Evolutionary conservation across 2,797 vertebrate species (phyloP), one percentile per base, ranked within the genome.

Genomic region (Echeneis naucrates): DNA sequence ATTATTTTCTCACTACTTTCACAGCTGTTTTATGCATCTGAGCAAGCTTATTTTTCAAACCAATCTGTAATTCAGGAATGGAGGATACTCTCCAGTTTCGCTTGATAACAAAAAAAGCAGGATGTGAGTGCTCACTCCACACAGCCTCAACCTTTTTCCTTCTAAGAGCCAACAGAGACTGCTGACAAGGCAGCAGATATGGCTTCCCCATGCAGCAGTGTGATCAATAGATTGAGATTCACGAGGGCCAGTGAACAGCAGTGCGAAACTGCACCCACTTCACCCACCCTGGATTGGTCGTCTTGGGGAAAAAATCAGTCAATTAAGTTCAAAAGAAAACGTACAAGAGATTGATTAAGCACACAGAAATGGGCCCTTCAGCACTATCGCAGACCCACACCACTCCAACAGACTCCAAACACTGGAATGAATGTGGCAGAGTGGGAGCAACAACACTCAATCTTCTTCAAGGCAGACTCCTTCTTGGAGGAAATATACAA

Each of bases 211-310:
- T 84, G 79, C 79, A 85, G 89, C 77, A 80, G 76, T 54, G 55
- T 83, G 86, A 93, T 94, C 93, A 89, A 94, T 94, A 92, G 81
- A 83, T 73, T 68, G 81, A 77, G 83, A 89, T 91, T 93, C 92
- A 88, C 76, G 79, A 83, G 75, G 80, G 88, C 87, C 71, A 71
- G 72, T 66, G 81, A 90, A 89, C 78, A 67, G 82, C 76, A 67
- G 68, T 79, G 71, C 88, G 86, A 86, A 88, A 87, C 83, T 74
- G 68, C 76, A 71, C 59, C 73, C 83, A 81, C 83, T 73, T 79
- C 66, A 72, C 74, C 83, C 79, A 66, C 57, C 68, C 70, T 77
- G 67, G 77, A 79, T 63, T 83, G 77, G 80, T 77, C 75, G 68
- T 81, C 77, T 23, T 54, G 78, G 68, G 67, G n/a, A n/a, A n/a